Evolutionary conservation across 2,888 invertebrate genomes (phyloP), one percentile per base, ranked within the genome.

Genomic region (Zaprionus obscuricornis): DNA sequence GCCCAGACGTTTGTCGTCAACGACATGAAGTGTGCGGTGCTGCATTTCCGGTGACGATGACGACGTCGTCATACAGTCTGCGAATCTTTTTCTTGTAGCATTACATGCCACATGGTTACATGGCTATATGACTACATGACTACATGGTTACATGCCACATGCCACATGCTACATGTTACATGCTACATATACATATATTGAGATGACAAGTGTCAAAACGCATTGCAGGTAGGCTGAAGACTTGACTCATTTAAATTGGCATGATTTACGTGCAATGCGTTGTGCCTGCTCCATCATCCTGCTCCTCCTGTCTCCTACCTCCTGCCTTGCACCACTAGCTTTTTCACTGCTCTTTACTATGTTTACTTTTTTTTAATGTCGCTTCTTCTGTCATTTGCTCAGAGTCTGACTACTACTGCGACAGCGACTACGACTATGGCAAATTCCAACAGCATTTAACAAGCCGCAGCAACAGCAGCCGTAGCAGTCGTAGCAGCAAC

Each of bases 171-270:
- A 7, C 26, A 24, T 36, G 47, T 27, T 27, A 33, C 46, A 57
- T 62, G 63, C 51, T 60, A 43, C 52, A 45, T 10, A n/a, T n/a
- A 43, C 14, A 33, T 11, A 46, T 50, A 47, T 45, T 56, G 50
- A 63, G 59, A 54, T 72, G 77, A 74, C 78, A 75, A 81, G 81
- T 78, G 78, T 78, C 78, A 78, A 77, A 78, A 78, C 71, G 70
- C 73, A 51, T 43, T 47, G 63, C 74, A 79, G 81, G 79, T 76
- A 66, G 74, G 33, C 65, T 22, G 34, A 47, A 58, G 56, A 52
- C 36, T 70, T 52, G 42, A 68, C 74, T 81, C 77, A 82, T 82
- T 81, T 79, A 78, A 81, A 81, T 81, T 82, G 79, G 82, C 82
- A 79, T 82, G 79, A 81, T 81, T 82, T 79, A 82, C 79, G 79